These are phyloP conservation scores for Seira sanloemensis DNA, from an alignment of 2,888 invertebrate species.

Conservation along the genomic window DNA sequence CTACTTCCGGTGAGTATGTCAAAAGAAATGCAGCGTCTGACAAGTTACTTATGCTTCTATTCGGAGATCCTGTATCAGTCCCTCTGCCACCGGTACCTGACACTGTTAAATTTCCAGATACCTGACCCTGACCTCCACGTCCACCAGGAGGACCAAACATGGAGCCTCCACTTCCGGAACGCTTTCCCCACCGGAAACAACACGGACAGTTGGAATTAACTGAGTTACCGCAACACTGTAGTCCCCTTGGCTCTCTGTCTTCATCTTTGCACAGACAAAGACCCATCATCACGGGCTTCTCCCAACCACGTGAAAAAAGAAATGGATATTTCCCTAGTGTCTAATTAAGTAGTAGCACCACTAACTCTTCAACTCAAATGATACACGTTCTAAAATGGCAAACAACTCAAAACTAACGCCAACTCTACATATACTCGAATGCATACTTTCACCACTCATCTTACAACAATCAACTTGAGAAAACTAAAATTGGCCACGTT, in stretches of 20 bases:
- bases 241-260: conserved; percentile 72
- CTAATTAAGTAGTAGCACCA: conserved; percentile 5
- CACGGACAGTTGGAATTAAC: conserved; percentile 62
- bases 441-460: too few relatives aligned
- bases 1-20: conserved; percentile 64
- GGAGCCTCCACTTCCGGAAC: conserved; percentile 53
- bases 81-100: conserved; percentile 33
- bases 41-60: conserved; percentile 65
- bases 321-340: neutral
- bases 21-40: conserved; percentile 68
- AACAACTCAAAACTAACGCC: neutral
- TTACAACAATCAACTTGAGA: too few relatives aligned
- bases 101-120: conserved; percentile 10
- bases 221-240: conserved; percentile 66
- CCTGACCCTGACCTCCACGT: neutral
- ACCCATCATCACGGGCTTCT: conserved; percentile 80
- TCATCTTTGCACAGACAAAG: conserved; percentile 85
- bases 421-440: neutral
- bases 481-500: too few relatives aligned
- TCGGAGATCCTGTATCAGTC: conserved; percentile 66
- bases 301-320: neutral
- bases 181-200: conserved; percentile 70
- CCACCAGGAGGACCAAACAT: conserved; percentile 36
- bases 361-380: conserved; percentile 65
- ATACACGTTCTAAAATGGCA: too few relatives aligned